A percentile compares a stretch with the other conserved stretches of the same genome.
phyloP scores from a whole-genome alignment of 2,113 vertebrate genomes.

The Ardeotis arabs region DNA sequence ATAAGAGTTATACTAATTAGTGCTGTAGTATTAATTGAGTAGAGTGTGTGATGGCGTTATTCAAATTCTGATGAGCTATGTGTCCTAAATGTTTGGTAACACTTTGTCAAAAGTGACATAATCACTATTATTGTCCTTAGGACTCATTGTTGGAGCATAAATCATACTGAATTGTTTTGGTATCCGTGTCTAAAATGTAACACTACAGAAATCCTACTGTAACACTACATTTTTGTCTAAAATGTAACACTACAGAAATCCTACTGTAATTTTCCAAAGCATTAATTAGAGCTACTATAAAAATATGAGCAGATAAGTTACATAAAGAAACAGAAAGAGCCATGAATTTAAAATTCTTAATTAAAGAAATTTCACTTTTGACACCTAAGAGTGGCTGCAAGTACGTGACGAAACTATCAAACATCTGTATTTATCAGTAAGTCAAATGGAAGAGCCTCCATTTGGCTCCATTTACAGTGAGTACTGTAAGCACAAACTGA shows the following conservation, averaged over 20 bases:
- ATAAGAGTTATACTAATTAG: constrained; percentile 57
- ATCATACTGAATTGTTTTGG: constrained; percentile 54
- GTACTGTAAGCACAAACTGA: neutral
- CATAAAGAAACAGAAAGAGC: neutral
- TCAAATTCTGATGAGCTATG: constrained; percentile 63
- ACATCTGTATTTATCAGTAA: neutral
- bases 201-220: neutral
- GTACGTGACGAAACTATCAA: neutral
- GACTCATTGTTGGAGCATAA: constrained; percentile 50
- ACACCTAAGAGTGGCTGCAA: neutral
- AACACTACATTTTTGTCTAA: too few relatives aligned
- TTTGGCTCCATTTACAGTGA: neutral
- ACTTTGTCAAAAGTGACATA: constrained; percentile 46
- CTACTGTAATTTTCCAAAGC: constrained; percentile 46
- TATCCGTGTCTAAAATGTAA: constrained; percentile 56
- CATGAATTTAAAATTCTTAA: constrained; percentile 8
- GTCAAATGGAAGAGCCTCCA: neutral
- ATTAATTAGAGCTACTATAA: constrained; percentile 42
- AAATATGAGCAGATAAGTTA: constrained; percentile 49
- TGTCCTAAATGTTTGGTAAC: constrained; percentile 70
- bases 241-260: too few relatives aligned
- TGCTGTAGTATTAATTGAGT: constrained; percentile 70
- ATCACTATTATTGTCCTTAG: constrained; percentile 55
- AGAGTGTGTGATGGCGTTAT: constrained; percentile 46
- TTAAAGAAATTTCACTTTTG: constrained; percentile 4